Percentiles rank a stretch among this genome's conserved stretches.
phyloP scores from a whole-genome alignment of 2,797 vertebrate genomes.

The Hippopotamyrus pictus region DNA sequence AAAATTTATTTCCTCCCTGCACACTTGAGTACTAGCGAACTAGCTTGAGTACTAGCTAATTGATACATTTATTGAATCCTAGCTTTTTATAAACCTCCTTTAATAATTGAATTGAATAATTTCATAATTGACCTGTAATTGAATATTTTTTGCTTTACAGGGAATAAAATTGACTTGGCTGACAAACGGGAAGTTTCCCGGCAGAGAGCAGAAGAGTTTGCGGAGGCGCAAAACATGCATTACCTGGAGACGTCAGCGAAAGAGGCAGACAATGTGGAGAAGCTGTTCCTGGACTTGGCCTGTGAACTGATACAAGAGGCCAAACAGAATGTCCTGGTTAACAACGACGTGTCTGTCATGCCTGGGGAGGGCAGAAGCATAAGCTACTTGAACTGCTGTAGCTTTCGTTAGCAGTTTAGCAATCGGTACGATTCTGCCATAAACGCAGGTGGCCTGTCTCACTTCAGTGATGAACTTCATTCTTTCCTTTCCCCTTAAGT shows the following conservation, averaged over 20 bases:
- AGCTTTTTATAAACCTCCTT: not conserved
- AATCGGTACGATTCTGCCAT: not conserved
- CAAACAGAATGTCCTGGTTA: constrained; percentile 92
- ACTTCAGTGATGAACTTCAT: not conserved
- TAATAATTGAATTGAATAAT: not conserved
- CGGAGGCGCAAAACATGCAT: constrained; percentile 90
- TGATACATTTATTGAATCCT: not conserved
- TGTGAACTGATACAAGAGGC: constrained; percentile 91
- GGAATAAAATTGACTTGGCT: constrained; percentile 96
- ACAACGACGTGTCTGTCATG: constrained; percentile 88
- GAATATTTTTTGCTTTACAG: constrained; percentile 50
- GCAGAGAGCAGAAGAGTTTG: constrained; percentile 92
- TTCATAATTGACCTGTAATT: not conserved
- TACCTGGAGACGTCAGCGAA: constrained; percentile 98
- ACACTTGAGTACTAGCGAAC: not conserved
- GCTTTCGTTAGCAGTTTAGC: constrained; percentile 70
- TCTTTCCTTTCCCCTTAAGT: not conserved
- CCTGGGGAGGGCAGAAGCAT: constrained; percentile 95
- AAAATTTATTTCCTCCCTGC: not conserved
- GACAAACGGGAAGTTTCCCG: constrained; percentile 91
- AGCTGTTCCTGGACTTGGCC: constrained; percentile 96
- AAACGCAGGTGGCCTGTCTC: not conserved
- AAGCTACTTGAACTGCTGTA: constrained; percentile 98
- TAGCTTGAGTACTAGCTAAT: not conserved
- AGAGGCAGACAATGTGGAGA: constrained; percentile 97